Conservation (phyloP, 2,113 vertebrate genomes). For the Passer domesticus region DNA sequence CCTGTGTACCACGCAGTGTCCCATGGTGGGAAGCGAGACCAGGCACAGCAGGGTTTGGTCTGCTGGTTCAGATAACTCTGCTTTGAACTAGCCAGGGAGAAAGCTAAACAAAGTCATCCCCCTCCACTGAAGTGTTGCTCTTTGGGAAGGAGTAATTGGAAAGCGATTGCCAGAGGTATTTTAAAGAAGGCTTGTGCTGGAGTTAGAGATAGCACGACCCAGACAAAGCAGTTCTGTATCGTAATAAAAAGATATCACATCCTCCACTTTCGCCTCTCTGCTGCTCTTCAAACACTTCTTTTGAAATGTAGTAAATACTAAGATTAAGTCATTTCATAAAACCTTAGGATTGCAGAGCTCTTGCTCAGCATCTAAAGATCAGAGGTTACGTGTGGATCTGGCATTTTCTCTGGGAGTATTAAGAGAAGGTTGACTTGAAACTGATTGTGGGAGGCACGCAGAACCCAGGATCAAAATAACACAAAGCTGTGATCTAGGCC, state of each 20-base stretch:
- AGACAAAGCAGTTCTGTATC: slow-evolving; percentile 18
- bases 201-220: slow-evolving; percentile 38
- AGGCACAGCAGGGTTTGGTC: background rate
- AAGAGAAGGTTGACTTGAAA: slow-evolving; percentile 26
- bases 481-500: slow-evolving; percentile 19
- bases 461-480: slow-evolving; percentile 3
- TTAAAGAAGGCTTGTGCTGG: slow-evolving; percentile 20
- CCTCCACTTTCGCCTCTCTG: background rate
- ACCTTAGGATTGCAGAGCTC: slow-evolving; percentile 41
- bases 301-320: slow-evolving; percentile 52
- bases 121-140: background rate
- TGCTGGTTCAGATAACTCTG: background rate
- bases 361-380: slow-evolving; percentile 48
- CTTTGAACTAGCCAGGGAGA: slow-evolving; percentile 4
- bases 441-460: background rate
- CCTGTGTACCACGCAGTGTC: fast-evolving
- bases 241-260: background rate
- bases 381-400: slow-evolving; percentile 27
- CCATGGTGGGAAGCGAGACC: background rate
- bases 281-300: slow-evolving; percentile 51
- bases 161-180: slow-evolving; percentile 24
- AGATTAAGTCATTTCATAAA: slow-evolving; percentile 66
- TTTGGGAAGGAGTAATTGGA: slow-evolving; percentile 23
- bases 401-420: slow-evolving; percentile 34
- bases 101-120: slow-evolving; percentile 13